Evolutionary conservation across 2,888 invertebrate genomes (phyloP), one percentile per base, ranked within the genome.

Genomic region (Ferrisia virgata): DNA sequence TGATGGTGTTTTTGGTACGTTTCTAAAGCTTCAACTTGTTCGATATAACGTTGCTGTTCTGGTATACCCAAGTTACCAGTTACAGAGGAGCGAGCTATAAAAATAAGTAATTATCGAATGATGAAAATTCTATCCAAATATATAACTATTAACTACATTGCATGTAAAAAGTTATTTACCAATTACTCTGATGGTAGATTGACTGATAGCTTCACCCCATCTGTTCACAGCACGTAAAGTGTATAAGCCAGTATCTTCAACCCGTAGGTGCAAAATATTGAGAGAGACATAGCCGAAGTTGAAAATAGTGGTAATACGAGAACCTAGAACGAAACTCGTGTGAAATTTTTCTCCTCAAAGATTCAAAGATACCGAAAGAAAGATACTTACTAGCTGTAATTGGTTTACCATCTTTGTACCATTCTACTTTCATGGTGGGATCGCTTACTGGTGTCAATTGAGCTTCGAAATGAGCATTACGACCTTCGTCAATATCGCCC

Each of bases 231-330:
- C 97, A 88, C 96, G 93, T 89, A 95, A 95, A 87, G 95, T 96
- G 88, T 97, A 97, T 90, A 94, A 94, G 90, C 98, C 98, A 88
- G 95, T 94, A 93, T 99, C 99, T 93, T 99, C 98, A 92, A 94
- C 93, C 91, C 97, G 95, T 92, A 98, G 94, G 93, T 98, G 97
- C 94, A 97, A 92, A 90, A 99, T 97, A 91, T 98, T 98, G 88
- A 98, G 94, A 91, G 97, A 96, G 91, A 98, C 97, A 92, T 97
- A 97, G 89, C 98, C 98, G 93, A 98, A 98, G 93, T 98, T 98
- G 93, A 96, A 96, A 92, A 96, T 96, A 89, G 97, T 96, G 89
- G 96, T 96, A 91, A 97, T 97, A 91, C 98, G 93, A 89, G 97
- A 97, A 91, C 90, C 90, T 90, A n/a, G 15, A 31, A 76, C n/a